Evolutionary conservation across 1,140 invertebrate species (phyloP).

Genomic region (Phymastichus coffea): DNA sequence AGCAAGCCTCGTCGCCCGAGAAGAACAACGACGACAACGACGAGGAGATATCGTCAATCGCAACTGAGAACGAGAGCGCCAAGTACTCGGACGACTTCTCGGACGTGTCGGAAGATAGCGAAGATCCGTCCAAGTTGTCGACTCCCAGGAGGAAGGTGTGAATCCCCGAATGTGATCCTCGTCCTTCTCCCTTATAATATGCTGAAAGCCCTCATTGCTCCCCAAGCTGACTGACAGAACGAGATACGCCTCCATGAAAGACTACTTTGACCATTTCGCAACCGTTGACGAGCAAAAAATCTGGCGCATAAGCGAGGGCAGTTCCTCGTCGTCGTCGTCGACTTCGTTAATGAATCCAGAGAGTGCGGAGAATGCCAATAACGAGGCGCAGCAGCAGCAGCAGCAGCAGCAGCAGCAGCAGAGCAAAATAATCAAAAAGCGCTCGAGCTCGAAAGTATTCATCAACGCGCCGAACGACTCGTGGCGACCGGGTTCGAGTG

Average conservation of each 20-base stretch:
- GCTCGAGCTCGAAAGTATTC: background rate
- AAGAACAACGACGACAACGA: background rate
- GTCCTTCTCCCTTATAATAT: background rate
- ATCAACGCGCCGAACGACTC: background rate
- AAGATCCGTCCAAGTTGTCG: background rate
- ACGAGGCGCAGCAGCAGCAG: background rate
- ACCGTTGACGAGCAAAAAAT: background rate
- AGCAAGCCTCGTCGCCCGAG: background rate
- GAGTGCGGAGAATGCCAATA: too few relatives aligned
- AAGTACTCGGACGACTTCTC: constrained; percentile 7
- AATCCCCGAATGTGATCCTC: background rate
- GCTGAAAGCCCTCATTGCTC: background rate
- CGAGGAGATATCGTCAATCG: background rate
- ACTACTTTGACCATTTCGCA: background rate
- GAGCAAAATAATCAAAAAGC: background rate
- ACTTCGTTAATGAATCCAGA: background rate
- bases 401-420: background rate
- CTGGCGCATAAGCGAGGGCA: background rate
- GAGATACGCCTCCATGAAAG: background rate
- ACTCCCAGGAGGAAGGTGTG: background rate
- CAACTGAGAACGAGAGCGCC: background rate
- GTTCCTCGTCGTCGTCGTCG: background rate
- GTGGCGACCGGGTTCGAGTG: background rate
- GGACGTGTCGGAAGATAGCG: background rate
- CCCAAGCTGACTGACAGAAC: background rate